These are phyloP conservation scores for Apodemus agrarius DNA, from an alignment of 2,797 vertebrate species.

Conservation along the genomic window DNA sequence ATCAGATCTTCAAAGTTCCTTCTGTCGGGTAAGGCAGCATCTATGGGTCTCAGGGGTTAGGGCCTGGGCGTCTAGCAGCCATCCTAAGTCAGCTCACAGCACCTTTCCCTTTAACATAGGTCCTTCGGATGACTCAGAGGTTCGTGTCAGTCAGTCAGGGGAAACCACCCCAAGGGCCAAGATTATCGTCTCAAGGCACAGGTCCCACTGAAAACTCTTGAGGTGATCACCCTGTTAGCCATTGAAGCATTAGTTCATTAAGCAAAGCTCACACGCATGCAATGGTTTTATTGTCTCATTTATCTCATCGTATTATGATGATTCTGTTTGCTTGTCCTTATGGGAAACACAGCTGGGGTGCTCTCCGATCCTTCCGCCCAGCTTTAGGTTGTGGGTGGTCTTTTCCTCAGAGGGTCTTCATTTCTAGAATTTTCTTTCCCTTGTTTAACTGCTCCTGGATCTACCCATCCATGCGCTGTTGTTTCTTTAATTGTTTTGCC, in stretches of 20 bases:
- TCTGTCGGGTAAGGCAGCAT: background rate
- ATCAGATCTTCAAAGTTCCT: background rate
- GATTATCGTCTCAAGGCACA: conserved; percentile 2
- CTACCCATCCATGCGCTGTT: background rate
- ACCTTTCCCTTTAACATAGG: background rate
- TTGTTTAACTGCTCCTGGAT: background rate
- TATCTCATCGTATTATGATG: background rate
- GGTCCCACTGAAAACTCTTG: background rate
- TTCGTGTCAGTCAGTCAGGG: background rate
- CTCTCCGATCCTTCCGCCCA: background rate
- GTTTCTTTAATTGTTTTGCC: background rate
- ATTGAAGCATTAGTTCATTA: background rate
- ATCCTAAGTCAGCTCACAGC: accelerated
- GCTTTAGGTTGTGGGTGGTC: background rate
- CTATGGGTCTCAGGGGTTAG: background rate
- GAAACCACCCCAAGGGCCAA: background rate
- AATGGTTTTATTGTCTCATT: background rate
- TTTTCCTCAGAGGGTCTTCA: background rate
- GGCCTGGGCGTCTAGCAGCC: no score
- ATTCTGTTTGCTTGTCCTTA: background rate
- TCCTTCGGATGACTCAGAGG: background rate
- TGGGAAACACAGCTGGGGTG: background rate
- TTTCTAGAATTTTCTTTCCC: background rate
- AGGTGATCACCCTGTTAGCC: background rate
- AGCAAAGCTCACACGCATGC: background rate